These are phyloP conservation scores for Phoebastria nigripes DNA, from an alignment of 2,797 vertebrate species.

Conservation along the genomic window DNA sequence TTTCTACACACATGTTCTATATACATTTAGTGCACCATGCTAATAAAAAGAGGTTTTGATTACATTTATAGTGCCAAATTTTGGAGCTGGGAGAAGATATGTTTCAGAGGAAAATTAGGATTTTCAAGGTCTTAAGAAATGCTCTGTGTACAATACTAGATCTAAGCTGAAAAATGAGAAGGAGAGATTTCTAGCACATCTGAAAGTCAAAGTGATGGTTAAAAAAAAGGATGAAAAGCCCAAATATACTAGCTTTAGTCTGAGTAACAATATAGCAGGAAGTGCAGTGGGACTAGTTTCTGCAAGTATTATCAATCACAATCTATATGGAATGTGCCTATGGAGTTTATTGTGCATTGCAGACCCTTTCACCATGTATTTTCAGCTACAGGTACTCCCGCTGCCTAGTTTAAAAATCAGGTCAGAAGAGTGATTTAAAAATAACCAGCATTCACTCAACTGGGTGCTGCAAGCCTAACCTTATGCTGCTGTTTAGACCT, in stretches of 20 bases:
- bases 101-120: not conserved
- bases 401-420: not conserved
- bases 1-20: not conserved
- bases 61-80: not conserved
- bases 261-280: not conserved
- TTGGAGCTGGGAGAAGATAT: not conserved
- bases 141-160: not conserved
- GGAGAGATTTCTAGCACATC: not conserved
- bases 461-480: not conserved
- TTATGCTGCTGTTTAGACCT: not conserved
- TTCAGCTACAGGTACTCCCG: not conserved
- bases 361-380: not conserved
- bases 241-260: not conserved
- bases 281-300: not conserved
- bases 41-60: constrained; percentile 5
- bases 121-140: not conserved
- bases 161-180: not conserved
- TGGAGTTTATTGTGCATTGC: not conserved
- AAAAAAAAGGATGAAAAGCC: not conserved
- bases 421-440: not conserved
- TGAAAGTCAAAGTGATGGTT: not conserved
- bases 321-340: not conserved
- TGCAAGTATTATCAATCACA: not conserved
- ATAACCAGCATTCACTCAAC: not conserved
- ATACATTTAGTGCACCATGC: not conserved